phyloP scores from a whole-genome alignment of 2,888 invertebrate genomes.

The Napeogenes sylphis region DNA sequence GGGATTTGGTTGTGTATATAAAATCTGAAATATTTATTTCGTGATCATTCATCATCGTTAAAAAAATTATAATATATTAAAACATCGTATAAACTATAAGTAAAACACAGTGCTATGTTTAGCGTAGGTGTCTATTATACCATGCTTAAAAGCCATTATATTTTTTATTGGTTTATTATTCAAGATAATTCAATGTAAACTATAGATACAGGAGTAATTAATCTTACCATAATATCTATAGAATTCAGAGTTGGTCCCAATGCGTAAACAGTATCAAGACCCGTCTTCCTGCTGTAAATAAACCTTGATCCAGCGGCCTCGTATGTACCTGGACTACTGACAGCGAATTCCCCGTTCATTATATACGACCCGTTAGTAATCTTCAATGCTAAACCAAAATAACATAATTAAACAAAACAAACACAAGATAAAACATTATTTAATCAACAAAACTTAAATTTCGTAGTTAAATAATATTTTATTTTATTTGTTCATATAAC shows the following conservation, averaged over 20 bases:
- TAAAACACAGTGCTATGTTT: neutral
- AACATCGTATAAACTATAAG: neutral
- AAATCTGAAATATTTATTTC: slow-evolving; percentile 76
- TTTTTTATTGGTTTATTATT: no score
- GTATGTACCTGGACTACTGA: slow-evolving; percentile 85
- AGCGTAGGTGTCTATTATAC: no score
- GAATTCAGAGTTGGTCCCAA: slow-evolving; percentile 87
- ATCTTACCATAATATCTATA: slow-evolving; percentile 86
- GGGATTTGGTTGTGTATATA: slow-evolving; percentile 88
- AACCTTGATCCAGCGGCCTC: slow-evolving; percentile 89
- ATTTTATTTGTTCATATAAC: neutral
- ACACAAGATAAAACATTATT: slow-evolving; percentile 22
- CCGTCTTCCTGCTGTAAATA: slow-evolving; percentile 84
- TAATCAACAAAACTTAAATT: slow-evolving; percentile 4
- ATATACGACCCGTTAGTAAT: slow-evolving; percentile 86
- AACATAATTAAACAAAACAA: slow-evolving; percentile 13
- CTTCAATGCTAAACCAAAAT: slow-evolving; percentile 81
- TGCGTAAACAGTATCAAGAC: slow-evolving; percentile 85
- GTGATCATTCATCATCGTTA: neutral
- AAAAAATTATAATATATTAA: neutral
- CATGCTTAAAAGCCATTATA: no score
- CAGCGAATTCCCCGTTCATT: slow-evolving; percentile 89
- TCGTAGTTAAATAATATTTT: neutral
- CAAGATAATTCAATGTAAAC: neutral
- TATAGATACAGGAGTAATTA: neutral